phyloP scores from a whole-genome alignment of 2,888 invertebrate genomes.

The Nowickia ferox region DNA sequence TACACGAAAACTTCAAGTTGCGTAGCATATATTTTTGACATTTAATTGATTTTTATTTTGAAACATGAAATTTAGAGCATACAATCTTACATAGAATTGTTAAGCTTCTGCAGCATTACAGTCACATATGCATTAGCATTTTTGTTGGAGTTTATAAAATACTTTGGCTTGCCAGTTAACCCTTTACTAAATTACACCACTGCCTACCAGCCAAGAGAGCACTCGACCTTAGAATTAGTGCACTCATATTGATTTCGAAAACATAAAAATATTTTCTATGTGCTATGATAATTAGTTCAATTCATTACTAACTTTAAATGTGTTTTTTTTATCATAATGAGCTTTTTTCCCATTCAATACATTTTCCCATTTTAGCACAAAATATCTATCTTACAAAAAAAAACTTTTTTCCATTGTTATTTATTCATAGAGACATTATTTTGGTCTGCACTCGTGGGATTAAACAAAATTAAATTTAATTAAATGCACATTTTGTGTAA shows the following conservation, averaged over 20 bases:
- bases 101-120: no score
- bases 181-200: background rate
- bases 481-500: constrained; percentile 68
- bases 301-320: background rate
- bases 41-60: no score
- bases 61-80: no score
- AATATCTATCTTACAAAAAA: constrained; percentile 15
- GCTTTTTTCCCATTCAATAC: background rate
- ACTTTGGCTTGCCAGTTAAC: background rate
- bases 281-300: constrained; percentile 5
- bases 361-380: background rate
- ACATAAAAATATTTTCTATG: constrained; percentile 5
- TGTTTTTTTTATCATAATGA: background rate
- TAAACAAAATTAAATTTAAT: constrained; percentile 69
- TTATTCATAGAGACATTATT: constrained; percentile 27
- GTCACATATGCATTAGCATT: no score
- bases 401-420: constrained; percentile 13
- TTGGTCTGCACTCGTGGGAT: constrained; percentile 29
- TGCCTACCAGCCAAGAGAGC: no score
- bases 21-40: no score
- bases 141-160: no score
- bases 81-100: no score
- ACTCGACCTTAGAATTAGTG: background rate
- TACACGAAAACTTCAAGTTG: no score
- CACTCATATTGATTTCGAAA: background rate